Conservation (phyloP, 2,797 vertebrate species). For the Chaunax sp. region DNA sequence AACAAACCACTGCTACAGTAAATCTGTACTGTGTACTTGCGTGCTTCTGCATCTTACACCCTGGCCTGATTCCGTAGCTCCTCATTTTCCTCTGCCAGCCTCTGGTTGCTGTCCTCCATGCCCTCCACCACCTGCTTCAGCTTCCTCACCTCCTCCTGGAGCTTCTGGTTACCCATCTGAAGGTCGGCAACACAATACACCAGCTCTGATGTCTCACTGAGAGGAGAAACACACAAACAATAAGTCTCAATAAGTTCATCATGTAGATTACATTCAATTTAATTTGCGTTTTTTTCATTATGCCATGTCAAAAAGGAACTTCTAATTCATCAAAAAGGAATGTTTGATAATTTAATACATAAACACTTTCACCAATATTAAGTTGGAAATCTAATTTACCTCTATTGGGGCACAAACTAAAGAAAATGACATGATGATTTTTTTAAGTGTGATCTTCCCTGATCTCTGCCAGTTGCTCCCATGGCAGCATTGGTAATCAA, state of each 20-base stretch:
- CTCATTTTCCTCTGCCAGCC: slow-evolving; percentile 86
- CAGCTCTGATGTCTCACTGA: slow-evolving; percentile 90
- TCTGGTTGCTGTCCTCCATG: slow-evolving; percentile 89
- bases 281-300: too few relatives aligned
- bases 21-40: neutral
- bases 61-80: slow-evolving; percentile 81
- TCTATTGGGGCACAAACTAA: too few relatives aligned
- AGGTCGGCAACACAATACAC: slow-evolving; percentile 89
- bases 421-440: too few relatives aligned
- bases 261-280: too few relatives aligned
- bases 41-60: slow-evolving; percentile 73
- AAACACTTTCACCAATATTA: too few relatives aligned
- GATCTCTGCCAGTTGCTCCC: too few relatives aligned
- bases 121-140: slow-evolving; percentile 86
- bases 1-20: neutral
- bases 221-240: slow-evolving; percentile 39
- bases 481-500: too few relatives aligned
- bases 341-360: too few relatives aligned
- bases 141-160: slow-evolving; percentile 89
- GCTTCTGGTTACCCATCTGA: slow-evolving; percentile 90
- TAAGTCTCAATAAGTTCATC: neutral
- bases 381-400: too few relatives aligned
- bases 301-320: too few relatives aligned
- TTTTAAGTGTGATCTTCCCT: too few relatives aligned
- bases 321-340: too few relatives aligned